Conservation (phyloP, 2,888 invertebrate species). For the Elaeidobius kamerunicus region DNA sequence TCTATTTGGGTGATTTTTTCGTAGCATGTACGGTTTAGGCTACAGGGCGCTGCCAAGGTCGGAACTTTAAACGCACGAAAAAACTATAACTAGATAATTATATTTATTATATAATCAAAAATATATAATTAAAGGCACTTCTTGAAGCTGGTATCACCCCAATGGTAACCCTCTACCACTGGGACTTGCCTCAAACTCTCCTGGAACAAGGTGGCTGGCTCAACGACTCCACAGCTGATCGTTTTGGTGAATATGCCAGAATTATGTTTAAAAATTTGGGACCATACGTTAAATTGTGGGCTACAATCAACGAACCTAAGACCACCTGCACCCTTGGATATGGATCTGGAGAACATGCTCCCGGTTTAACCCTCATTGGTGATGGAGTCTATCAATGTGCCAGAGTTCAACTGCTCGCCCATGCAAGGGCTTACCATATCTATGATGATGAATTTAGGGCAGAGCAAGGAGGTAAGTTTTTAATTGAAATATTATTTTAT, state of each 20-base stretch:
- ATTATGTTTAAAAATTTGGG: slow-evolving; percentile 24
- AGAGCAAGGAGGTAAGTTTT: slow-evolving; percentile 33
- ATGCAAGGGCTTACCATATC: slow-evolving; percentile 49
- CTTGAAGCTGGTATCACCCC: slow-evolving; percentile 55
- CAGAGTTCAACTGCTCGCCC: slow-evolving; percentile 50
- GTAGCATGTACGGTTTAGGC: no score
- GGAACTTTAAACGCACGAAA: no score
- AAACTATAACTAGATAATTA: no score
- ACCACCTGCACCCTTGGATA: slow-evolving; percentile 26
- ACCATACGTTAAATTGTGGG: slow-evolving; percentile 28
- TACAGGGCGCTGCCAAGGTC: no score
- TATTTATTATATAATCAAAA: no score
- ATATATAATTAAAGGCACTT: slow-evolving; percentile 43
- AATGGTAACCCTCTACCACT: slow-evolving; percentile 54
- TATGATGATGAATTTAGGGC: slow-evolving; percentile 47
- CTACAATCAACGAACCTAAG: slow-evolving; percentile 29
- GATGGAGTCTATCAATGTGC: slow-evolving; percentile 55
- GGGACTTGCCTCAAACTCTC: slow-evolving; percentile 55
- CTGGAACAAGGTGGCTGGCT: slow-evolving; percentile 38
- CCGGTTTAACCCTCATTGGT: slow-evolving; percentile 24
- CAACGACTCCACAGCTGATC: slow-evolving; percentile 26
- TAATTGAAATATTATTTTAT: no score
- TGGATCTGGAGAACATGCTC: slow-evolving; percentile 29
- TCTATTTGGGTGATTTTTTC: no score
- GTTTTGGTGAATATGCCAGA: slow-evolving; percentile 29